These are phyloP conservation scores for Hydrocynus forskahlii DNA, from an alignment of 2,797 vertebrate genomes.

Conservation along the genomic window DNA sequence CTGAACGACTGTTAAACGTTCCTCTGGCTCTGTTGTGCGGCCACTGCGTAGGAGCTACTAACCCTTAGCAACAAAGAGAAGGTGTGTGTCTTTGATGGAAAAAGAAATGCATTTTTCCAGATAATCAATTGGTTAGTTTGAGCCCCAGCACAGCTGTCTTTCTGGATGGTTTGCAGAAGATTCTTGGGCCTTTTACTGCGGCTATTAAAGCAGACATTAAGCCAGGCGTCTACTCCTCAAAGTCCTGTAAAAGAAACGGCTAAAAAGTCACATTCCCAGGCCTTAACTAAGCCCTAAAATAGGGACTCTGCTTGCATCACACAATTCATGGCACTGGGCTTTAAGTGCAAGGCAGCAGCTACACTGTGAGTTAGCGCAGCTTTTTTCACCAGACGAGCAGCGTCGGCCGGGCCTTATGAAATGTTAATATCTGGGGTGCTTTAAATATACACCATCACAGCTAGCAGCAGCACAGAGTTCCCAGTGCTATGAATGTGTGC, in stretches of 20 bases:
- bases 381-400: slow-evolving; percentile 67
- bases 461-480: slow-evolving; percentile 37
- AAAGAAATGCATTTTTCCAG: neutral
- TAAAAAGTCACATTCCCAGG: neutral
- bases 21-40: neutral
- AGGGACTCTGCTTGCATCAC: neutral
- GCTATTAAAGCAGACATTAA: neutral
- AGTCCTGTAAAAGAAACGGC: neutral
- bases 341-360: slow-evolving; percentile 29
- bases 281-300: slow-evolving; percentile 34
- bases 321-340: slow-evolving; percentile 8
- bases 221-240: neutral
- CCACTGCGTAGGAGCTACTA: neutral
- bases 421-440: slow-evolving; percentile 81
- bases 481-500: slow-evolving; percentile 25
- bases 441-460: slow-evolving; percentile 83
- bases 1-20: neutral
- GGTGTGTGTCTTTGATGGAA: neutral
- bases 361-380: slow-evolving; percentile 28
- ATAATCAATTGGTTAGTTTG: neutral
- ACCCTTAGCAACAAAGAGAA: neutral
- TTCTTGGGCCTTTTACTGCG: neutral
- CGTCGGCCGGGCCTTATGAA: slow-evolving; percentile 83
- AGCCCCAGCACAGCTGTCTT: neutral
- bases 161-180: neutral